Evolutionary conservation across 2,888 invertebrate species (phyloP).

Genomic region (Ornithoptera priamus): DNA sequence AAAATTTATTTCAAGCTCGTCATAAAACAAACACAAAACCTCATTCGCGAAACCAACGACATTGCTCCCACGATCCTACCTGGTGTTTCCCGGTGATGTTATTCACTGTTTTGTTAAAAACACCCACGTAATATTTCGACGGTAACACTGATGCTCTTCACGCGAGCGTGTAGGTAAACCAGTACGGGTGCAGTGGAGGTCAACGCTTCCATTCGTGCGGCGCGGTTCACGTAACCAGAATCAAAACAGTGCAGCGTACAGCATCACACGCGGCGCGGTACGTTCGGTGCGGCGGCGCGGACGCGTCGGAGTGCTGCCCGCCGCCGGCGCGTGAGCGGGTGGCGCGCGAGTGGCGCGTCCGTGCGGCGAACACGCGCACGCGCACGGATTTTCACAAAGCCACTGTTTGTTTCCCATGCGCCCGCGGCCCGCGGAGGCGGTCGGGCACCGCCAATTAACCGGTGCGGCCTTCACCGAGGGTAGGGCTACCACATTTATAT

Average conservation of each 20-base stretch:
- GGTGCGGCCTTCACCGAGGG: conserved; percentile 40
- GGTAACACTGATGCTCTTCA: too few species aligned
- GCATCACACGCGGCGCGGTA: conserved; percentile 30
- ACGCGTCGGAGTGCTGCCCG: conserved; percentile 65
- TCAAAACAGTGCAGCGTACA: conserved; percentile 45
- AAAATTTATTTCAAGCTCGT: conserved; percentile 38
- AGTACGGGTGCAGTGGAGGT: conserved; percentile 50
- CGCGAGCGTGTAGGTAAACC: conserved; percentile 23
- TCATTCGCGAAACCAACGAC: conserved; percentile 44
- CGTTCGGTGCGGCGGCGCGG: conserved; percentile 55
- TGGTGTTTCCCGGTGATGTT: too few species aligned
- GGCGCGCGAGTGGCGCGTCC: conserved; percentile 40
- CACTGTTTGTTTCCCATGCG: conserved; percentile 62
- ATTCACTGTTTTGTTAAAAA: too few species aligned
- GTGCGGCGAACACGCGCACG: conserved; percentile 58
- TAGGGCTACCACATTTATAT: conserved; percentile 28
- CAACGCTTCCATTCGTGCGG: conserved; percentile 57
- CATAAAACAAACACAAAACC: conserved; percentile 70
- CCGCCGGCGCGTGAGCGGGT: conserved; percentile 47
- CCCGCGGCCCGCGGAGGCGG: conserved; percentile 42
- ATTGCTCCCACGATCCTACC: too few species aligned
- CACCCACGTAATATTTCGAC: too few species aligned
- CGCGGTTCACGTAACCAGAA: conserved; percentile 46
- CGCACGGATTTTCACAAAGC: conserved; percentile 65
- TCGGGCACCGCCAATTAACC: conserved; percentile 39